These are phyloP conservation scores for Deroptyus accipitrinus DNA, from an alignment of 2,113 vertebrate species.

Conservation along the genomic window DNA sequence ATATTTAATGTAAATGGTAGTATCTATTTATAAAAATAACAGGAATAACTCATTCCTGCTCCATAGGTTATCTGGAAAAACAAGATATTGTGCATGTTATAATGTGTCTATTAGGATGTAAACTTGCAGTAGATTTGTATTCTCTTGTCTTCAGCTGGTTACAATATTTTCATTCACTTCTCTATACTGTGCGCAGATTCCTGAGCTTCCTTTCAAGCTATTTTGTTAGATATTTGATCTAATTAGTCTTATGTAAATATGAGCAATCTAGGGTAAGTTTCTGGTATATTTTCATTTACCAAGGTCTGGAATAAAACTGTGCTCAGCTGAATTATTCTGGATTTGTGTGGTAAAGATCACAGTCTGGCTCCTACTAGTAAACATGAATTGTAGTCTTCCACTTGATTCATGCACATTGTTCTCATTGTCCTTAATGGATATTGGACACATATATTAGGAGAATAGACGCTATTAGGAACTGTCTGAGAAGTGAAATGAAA, in stretches of 20 bases:
- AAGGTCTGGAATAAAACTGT: not conserved
- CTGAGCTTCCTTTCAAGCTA: not conserved
- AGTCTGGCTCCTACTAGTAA: not conserved
- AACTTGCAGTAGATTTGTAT: not conserved
- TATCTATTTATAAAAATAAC: not conserved
- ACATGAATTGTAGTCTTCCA: not conserved
- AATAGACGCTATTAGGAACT: not conserved
- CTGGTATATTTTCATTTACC: not conserved
- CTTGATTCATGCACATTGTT: not conserved
- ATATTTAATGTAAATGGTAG: not conserved
- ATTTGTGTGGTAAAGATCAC: not conserved
- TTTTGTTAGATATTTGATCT: not conserved
- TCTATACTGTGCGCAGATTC: not conserved
- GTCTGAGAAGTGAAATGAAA: slow-evolving; percentile 28
- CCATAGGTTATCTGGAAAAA: not conserved
- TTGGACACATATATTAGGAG: not conserved
- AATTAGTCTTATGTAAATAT: not conserved
- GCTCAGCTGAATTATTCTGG: not conserved
- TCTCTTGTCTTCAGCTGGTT: not conserved
- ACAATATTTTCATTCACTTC: not conserved
- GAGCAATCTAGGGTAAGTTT: not conserved
- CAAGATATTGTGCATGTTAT: not conserved
- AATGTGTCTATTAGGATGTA: not conserved
- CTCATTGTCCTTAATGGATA: slow-evolving; percentile 3
- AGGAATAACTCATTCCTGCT: not conserved